Percentiles rank a stretch among this genome's conserved stretches.
Conservation (phyloP, 2,888 invertebrate genomes). For the Eupithecia subumbrata region DNA sequence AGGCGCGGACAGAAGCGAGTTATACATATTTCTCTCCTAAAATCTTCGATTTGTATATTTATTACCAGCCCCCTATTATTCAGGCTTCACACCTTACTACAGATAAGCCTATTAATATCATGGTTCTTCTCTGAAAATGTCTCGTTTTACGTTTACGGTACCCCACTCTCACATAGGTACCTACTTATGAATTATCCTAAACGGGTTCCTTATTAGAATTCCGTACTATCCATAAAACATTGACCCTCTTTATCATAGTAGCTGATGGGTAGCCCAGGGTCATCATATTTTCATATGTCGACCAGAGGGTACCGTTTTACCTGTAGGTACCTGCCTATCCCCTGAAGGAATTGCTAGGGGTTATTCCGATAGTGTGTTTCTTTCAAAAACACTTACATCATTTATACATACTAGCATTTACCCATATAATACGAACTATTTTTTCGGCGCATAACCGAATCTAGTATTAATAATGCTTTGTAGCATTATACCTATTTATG, state of each 20-base stretch:
- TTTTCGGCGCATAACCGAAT: neutral
- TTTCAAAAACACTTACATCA: neutral
- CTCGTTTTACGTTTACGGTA: neutral
- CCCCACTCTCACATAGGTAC: too few species aligned
- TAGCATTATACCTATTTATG: too few species aligned
- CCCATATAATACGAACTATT: too few species aligned
- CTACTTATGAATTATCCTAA: neutral
- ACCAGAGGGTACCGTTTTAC: neutral
- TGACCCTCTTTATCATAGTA: slow-evolving; percentile 23
- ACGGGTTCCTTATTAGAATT: slow-evolving; percentile 18
- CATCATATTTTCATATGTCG: slow-evolving; percentile 3
- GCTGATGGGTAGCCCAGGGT: neutral
- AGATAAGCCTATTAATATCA: neutral
- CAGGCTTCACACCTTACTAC: too few species aligned
- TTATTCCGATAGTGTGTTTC: neutral
- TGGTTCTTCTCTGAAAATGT: neutral
- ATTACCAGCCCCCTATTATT: too few species aligned
- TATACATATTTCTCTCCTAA: too few species aligned
- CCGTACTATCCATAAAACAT: slow-evolving; percentile 25
- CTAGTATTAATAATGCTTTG: neutral
- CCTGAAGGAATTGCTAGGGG: neutral
- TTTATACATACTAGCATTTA: too few species aligned
- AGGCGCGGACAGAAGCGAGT: too few species aligned
- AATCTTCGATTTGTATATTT: too few species aligned
- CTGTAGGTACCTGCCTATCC: neutral